These are phyloP conservation scores for Nebria brevicollis DNA, from an alignment of 2,888 invertebrate genomes.

Conservation along the genomic window DNA sequence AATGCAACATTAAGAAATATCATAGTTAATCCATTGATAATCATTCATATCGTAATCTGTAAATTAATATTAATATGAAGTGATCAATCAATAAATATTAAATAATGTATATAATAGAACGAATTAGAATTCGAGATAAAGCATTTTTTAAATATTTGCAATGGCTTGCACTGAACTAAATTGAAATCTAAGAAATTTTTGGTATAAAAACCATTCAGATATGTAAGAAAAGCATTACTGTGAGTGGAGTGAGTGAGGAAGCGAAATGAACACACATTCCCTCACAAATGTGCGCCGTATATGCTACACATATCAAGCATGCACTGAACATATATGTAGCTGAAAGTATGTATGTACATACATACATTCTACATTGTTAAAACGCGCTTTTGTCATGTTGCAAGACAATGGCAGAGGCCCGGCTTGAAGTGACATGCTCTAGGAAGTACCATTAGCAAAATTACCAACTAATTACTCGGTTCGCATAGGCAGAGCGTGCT, in stretches of 20 bases:
- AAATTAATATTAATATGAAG: too few relatives aligned
- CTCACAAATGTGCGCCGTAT: not conserved
- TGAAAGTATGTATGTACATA: slow-evolving; percentile 3
- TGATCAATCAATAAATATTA: too few relatives aligned
- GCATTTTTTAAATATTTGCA: too few relatives aligned
- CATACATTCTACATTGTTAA: slow-evolving; percentile 9
- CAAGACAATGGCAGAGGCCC: slow-evolving; percentile 19
- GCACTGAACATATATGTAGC: not conserved
- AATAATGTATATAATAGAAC: too few relatives aligned
- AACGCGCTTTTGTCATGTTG: slow-evolving; percentile 21
- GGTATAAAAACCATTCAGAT: not conserved
- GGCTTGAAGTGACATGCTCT: slow-evolving; percentile 23
- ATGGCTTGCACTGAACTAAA: not conserved
- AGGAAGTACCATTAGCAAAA: slow-evolving; percentile 47
- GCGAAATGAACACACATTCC: not conserved
- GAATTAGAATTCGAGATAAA: too few relatives aligned
- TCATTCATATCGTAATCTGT: too few relatives aligned
- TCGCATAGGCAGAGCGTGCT: slow-evolving; percentile 22
- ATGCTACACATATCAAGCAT: not conserved
- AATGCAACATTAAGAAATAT: too few relatives aligned
- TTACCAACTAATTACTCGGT: slow-evolving; percentile 48
- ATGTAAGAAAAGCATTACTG: not conserved
- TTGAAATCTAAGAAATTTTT: not conserved
- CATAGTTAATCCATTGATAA: too few relatives aligned
- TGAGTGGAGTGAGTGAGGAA: not conserved